phyloP scores from a whole-genome alignment of 2,113 vertebrate species.

The Pantherophis guttatus region DNA sequence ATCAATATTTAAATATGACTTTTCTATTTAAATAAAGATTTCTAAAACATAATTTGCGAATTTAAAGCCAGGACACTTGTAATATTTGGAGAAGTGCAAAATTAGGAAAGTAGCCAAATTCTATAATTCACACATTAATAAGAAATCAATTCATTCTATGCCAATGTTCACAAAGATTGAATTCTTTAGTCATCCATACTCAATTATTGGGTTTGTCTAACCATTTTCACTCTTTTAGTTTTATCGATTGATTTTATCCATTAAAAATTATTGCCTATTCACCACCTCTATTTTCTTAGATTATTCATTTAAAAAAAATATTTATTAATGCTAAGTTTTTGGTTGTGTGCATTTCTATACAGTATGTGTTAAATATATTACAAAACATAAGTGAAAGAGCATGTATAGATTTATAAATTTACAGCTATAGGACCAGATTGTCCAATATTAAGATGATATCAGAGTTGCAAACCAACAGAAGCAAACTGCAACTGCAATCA shows the following conservation, averaged over 20 bases:
- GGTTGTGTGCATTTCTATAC: not conserved
- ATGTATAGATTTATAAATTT: not conserved
- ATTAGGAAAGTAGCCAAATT: not conserved
- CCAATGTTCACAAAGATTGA: not conserved
- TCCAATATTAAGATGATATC: not conserved
- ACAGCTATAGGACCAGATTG: not conserved
- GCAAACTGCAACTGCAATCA: not conserved
- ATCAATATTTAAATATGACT: not conserved
- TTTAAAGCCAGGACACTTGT: not conserved
- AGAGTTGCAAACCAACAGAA: not conserved
- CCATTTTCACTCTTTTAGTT: not conserved
- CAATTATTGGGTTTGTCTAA: not conserved
- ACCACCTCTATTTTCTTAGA: not conserved
- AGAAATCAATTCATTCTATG: not conserved
- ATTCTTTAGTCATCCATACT: not conserved
- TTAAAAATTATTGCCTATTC: not conserved
- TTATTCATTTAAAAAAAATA: not conserved
- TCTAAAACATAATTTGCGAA: not conserved
- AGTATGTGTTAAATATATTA: not conserved
- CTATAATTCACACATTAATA: not conserved
- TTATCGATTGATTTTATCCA: not conserved
- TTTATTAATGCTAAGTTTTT: not conserved
- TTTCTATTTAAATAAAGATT: not conserved
- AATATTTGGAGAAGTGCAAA: not conserved
- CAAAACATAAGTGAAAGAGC: not conserved